These are phyloP conservation scores for Acrobasis consociella DNA, from an alignment of 2,888 invertebrate species.

Conservation along the genomic window DNA sequence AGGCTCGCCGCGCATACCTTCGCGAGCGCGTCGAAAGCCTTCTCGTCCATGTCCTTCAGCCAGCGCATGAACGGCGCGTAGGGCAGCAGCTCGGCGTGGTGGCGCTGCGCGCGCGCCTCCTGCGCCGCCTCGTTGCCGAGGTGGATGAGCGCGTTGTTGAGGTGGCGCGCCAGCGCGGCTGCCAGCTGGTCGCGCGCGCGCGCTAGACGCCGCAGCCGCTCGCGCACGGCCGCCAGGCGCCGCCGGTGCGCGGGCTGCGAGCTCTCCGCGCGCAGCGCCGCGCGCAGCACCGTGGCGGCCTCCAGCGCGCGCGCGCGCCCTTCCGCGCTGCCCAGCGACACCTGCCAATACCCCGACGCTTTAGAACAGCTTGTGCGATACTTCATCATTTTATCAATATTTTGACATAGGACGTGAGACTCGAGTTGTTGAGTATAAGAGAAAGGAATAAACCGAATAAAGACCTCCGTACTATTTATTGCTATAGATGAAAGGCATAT, in stretches of 20 bases:
- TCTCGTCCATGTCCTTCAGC: slow-evolving; percentile 93
- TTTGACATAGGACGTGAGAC: too few species aligned
- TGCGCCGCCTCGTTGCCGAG: slow-evolving; percentile 85
- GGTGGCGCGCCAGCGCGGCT: slow-evolving; percentile 91
- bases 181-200: slow-evolving; percentile 76
- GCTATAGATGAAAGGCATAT: too few species aligned
- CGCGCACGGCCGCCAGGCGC: slow-evolving; percentile 59
- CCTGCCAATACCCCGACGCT: slow-evolving; percentile 31
- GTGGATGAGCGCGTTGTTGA: slow-evolving; percentile 97
- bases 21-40: slow-evolving; percentile 90
- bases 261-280: slow-evolving; percentile 44
- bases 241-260: slow-evolving; percentile 44
- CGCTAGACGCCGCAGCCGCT: slow-evolving; percentile 57
- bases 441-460: too few species aligned
- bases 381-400: too few species aligned
- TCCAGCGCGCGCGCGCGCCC: slow-evolving; percentile 61
- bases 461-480: too few species aligned
- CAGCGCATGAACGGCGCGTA: slow-evolving; percentile 96
- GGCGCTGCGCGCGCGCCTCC: slow-evolving; percentile 81
- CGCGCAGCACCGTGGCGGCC: slow-evolving; percentile 48
- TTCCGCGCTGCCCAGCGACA: slow-evolving; percentile 50
- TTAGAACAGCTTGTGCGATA: too few species aligned
- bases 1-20: slow-evolving; percentile 69
- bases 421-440: too few species aligned
- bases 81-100: slow-evolving; percentile 93